These are phyloP conservation scores for Elgaria multicarinata DNA, from an alignment of 2,113 vertebrate genomes.

Conservation along the genomic window DNA sequence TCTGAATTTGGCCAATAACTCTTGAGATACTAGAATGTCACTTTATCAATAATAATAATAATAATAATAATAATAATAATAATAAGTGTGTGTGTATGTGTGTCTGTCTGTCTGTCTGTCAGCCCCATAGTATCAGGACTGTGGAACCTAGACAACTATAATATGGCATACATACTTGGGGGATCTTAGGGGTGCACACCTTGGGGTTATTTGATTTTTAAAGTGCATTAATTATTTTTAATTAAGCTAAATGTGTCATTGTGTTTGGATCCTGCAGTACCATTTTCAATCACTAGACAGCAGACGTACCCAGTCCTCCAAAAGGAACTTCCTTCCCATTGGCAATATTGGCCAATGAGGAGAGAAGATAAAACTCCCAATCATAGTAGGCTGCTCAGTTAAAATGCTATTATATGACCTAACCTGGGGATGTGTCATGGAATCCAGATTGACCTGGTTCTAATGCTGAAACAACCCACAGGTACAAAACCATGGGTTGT, in stretches of 20 bases:
- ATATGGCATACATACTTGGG: too few species aligned
- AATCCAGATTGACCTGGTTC: background rate
- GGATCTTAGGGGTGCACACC: too few species aligned
- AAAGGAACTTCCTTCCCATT: background rate
- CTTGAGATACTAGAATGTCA: background rate
- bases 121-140: too few species aligned
- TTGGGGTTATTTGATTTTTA: too few species aligned
- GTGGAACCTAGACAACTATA: too few species aligned
- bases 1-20: background rate
- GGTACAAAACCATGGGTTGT: too few species aligned
- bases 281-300: background rate
- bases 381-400: background rate
- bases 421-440: background rate
- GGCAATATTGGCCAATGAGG: background rate
- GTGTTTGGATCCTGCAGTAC: background rate
- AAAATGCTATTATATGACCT: background rate
- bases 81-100: too few species aligned
- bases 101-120: too few species aligned
- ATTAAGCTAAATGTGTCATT: background rate
- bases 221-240: too few species aligned
- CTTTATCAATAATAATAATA: background rate
- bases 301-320: background rate
- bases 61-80: too few species aligned
- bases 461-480: too few species aligned
- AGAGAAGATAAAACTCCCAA: background rate